Evolutionary conservation across 2,888 invertebrate species (phyloP).

Genomic region (Pristionchus fissidentatus): DNA sequence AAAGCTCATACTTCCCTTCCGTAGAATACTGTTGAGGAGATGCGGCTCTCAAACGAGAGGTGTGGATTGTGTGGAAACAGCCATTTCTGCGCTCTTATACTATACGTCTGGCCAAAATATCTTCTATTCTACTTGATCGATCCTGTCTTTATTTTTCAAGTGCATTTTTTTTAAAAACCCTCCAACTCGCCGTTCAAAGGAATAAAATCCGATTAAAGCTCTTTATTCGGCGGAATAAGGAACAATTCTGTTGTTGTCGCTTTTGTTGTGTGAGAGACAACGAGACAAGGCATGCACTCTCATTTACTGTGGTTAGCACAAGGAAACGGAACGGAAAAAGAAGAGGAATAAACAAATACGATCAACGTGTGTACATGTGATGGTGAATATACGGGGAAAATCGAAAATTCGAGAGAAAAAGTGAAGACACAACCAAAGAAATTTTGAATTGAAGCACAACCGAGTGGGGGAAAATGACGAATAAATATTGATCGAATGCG

Average conservation of each 20-base stretch:
- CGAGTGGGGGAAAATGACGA: slow-evolving; percentile 17
- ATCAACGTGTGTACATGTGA: background rate
- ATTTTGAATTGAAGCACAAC: slow-evolving; percentile 28
- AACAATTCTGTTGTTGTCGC: slow-evolving; percentile 24
- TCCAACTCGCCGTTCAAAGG: too few species aligned
- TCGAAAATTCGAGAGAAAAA: background rate
- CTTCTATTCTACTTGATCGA: too few species aligned
- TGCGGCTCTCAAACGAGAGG: too few species aligned
- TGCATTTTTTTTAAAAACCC: too few species aligned
- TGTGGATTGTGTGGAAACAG: too few species aligned
- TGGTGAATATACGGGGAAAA: background rate
- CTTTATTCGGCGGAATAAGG: slow-evolving; percentile 35
- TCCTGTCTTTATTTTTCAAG: too few species aligned
- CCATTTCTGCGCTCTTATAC: too few species aligned
- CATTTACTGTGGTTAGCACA: slow-evolving; percentile 34
- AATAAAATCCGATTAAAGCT: background rate
- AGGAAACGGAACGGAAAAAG: background rate
- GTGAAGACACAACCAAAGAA: slow-evolving; percentile 3
- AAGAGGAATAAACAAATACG: too few species aligned
- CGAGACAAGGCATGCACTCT: background rate
- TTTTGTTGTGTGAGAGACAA: slow-evolving; percentile 3
- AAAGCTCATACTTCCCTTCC: too few species aligned
- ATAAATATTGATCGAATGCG: slow-evolving; percentile 31
- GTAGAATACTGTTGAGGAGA: too few species aligned
- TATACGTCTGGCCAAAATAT: too few species aligned